Conservation (phyloP, 2,113 vertebrate genomes). For the Aplodontia rufa region DNA sequence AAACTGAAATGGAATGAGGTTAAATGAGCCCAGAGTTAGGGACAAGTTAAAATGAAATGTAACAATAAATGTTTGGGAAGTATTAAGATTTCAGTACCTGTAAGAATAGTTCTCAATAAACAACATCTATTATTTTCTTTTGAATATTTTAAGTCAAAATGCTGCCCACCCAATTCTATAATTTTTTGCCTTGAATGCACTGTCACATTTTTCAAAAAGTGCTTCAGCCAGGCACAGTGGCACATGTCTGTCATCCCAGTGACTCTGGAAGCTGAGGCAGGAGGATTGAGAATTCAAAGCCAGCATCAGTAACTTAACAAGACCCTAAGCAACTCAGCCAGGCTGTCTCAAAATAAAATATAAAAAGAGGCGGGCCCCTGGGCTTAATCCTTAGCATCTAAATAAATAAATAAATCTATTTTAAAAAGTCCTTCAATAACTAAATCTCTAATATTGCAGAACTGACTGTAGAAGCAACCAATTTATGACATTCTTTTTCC, state of each 20-base stretch:
- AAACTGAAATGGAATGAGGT: background rate
- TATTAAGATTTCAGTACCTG: background rate
- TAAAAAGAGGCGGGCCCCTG: too few relatives aligned
- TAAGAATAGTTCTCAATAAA: background rate
- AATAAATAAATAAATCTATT: too few relatives aligned
- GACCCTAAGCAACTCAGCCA: too few relatives aligned
- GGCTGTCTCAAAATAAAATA: too few relatives aligned
- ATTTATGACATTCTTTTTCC: background rate
- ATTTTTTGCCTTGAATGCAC: background rate
- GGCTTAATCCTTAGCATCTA: too few relatives aligned
- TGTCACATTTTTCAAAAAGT: background rate
- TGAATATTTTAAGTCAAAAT: background rate
- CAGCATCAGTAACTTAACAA: too few relatives aligned
- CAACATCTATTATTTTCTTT: background rate
- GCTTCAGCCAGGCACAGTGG: too few relatives aligned
- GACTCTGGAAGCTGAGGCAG: too few relatives aligned
- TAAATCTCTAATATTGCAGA: too few relatives aligned
- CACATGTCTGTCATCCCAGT: too few relatives aligned
- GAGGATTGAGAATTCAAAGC: too few relatives aligned
- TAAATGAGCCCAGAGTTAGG: background rate
- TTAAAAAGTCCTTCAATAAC: too few relatives aligned
- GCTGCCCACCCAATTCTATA: background rate
- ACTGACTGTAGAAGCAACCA: background rate
- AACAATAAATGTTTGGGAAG: background rate
- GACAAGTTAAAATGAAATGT: slow-evolving; percentile 27